Evolutionary conservation across 1,140 invertebrate species (phyloP), one percentile per base, ranked within the genome.

Genomic region (Caenorhabditis brenneri): DNA sequence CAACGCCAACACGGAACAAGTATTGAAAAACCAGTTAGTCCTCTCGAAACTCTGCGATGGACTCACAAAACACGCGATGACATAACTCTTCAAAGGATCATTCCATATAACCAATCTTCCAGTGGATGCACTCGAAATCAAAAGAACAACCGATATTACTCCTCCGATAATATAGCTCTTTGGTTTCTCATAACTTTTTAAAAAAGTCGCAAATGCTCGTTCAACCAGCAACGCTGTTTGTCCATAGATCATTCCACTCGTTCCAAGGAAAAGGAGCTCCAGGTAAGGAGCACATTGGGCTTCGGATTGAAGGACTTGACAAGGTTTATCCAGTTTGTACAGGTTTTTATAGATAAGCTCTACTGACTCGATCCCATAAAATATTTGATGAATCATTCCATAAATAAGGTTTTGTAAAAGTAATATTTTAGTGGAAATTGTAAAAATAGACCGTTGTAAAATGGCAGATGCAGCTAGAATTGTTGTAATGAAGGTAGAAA

Each of bases 351-450:
- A 42, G 2, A 74, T 1, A n/a, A 29, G 27, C 15, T 22, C 27
- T 2, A 74, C 7, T 24, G 36, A 29, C 7, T 10, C 27, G 6
- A 74, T 7, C 0, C n/a, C 33, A 31, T 74, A 74, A 2, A 74
- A 42, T 0, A 42, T n/a, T 42, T 74, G 65, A 74, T 74, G 65
- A 15, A 74, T 29, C 12, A 22, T 74, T 5, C 19, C 65, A 42
- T 29, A 74, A 19, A 74, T 10, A n/a, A 74, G 19, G 19, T 74
- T 74, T 39, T 74, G 65, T 12, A 42, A 42, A 10, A 74, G 24
- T 24, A 74, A 42, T 22, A 74, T 10, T 74, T 74, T 74, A n/a
- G 65, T 74, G 65, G 65, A 74, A 42, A 19, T n/a, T 74, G 31
- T 29, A n/a, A 74, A 74, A 24, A 74, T 74, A 5, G 65, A 74